Evolutionary conservation across 2,113 vertebrate species (phyloP).

Genomic region (Daubentonia madagascariensis): DNA sequence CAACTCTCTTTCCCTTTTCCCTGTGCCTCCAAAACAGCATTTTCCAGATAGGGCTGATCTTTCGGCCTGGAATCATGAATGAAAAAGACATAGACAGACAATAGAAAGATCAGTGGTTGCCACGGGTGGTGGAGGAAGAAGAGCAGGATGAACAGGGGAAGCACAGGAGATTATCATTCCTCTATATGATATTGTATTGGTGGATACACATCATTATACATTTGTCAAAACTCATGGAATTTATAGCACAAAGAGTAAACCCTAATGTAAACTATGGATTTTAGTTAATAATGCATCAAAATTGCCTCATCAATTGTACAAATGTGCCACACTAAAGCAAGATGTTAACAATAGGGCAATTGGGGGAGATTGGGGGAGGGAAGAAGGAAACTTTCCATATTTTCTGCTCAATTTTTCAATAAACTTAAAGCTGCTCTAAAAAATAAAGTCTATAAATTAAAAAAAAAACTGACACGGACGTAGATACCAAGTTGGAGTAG

Average conservation of each 20-base stretch:
- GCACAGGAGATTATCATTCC: not conserved
- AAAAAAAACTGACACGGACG: not conserved
- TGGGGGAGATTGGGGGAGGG: not conserved
- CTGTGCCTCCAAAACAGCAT: not conserved
- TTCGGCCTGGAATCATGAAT: not conserved
- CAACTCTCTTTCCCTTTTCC: not conserved
- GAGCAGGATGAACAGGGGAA: not conserved
- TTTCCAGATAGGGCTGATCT: not conserved
- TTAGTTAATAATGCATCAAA: not conserved
- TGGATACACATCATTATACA: not conserved
- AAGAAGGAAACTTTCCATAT: not conserved
- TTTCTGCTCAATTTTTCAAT: not conserved
- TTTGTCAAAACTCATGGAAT: not conserved
- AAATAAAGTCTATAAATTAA: not conserved
- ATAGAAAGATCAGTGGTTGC: not conserved
- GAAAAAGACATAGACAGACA: not conserved
- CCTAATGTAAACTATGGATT: not conserved
- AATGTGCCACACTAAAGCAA: not conserved
- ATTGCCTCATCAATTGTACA: not conserved
- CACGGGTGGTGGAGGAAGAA: not conserved
- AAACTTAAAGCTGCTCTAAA: not conserved
- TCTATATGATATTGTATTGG: no score
- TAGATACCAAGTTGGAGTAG: not conserved
- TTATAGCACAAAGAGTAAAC: not conserved
- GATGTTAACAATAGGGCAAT: not conserved